These are phyloP conservation scores for Sycophila sp. DNA, from an alignment of 1,140 invertebrate genomes.

Conservation along the genomic window DNA sequence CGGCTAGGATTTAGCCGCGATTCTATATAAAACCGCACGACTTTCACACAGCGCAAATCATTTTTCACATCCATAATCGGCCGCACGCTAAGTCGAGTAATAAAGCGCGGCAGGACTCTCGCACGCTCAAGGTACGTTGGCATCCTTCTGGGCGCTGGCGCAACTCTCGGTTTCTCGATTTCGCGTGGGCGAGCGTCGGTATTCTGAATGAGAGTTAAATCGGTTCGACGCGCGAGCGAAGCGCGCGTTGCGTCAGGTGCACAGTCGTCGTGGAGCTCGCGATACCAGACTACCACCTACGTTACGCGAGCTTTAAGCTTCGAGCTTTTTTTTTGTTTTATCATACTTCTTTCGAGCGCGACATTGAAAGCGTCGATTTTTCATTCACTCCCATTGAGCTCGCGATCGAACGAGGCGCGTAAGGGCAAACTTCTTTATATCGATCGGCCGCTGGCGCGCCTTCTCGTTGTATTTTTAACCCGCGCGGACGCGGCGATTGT, in stretches of 20 bases:
- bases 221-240: not conserved
- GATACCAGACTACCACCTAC: not conserved
- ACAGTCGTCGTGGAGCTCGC: not conserved
- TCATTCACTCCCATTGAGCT: not conserved
- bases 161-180: slow-evolving; percentile 27
- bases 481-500: too few relatives aligned
- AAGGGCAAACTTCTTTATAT: not conserved
- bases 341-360: not conserved
- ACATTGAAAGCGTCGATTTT: slow-evolving; percentile 12
- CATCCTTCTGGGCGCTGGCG: not conserved
- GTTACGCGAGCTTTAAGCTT: not conserved
- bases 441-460: not conserved
- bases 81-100: too few relatives aligned
- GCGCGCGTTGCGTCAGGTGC: slow-evolving; percentile 6
- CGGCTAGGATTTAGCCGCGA: too few relatives aligned
- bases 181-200: not conserved
- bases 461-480: too few relatives aligned
- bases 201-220: not conserved
- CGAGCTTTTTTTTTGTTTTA: not conserved
- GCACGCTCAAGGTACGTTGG: not conserved
- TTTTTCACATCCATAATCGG: too few relatives aligned
- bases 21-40: too few relatives aligned
- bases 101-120: not conserved
- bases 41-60: too few relatives aligned
- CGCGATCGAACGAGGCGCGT: not conserved